A percentile compares a stretch with the other conserved stretches of the same genome.
These are phyloP conservation scores for Hirtodrosophila alboralis DNA, from an alignment of 2,888 invertebrate species.

Conservation along the genomic window DNA sequence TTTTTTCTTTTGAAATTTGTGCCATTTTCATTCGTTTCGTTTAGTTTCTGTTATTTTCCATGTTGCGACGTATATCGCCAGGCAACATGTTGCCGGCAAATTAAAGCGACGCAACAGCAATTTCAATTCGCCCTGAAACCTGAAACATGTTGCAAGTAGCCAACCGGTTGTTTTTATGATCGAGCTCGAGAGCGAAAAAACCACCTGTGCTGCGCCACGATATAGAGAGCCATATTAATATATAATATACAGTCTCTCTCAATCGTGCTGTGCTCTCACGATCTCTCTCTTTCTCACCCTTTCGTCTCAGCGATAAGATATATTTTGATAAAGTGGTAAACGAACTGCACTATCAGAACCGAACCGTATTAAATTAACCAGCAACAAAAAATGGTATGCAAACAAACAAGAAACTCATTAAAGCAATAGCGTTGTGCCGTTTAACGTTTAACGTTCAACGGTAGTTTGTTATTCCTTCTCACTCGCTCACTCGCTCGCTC, in stretches of 20 bases:
- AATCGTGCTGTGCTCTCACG: no score
- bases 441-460: no score
- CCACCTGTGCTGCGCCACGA: constrained; percentile 36
- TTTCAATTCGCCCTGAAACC: no score
- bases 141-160: no score
- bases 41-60: constrained; percentile 78
- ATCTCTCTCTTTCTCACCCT: constrained; percentile 6
- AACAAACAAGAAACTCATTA: constrained; percentile 69
- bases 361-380: constrained; percentile 64
- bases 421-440: constrained; percentile 40
- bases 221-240: no score
- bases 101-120: no score
- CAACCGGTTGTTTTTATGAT: constrained; percentile 74
- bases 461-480: constrained; percentile 50
- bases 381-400: constrained; percentile 52
- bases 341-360: constrained; percentile 48
- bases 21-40: constrained; percentile 59
- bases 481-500: constrained; percentile 11
- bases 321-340: constrained; percentile 43
- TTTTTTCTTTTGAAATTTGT: no score
- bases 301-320: constrained; percentile 38
- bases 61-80: constrained; percentile 50
- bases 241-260: no score
- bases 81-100: no score
- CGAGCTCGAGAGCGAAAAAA: constrained; percentile 34